A percentile compares a stretch with the other conserved stretches of the same genome.
These are phyloP conservation scores for Sander lucioperca DNA, from an alignment of 2,113 vertebrate genomes.

Conservation along the genomic window DNA sequence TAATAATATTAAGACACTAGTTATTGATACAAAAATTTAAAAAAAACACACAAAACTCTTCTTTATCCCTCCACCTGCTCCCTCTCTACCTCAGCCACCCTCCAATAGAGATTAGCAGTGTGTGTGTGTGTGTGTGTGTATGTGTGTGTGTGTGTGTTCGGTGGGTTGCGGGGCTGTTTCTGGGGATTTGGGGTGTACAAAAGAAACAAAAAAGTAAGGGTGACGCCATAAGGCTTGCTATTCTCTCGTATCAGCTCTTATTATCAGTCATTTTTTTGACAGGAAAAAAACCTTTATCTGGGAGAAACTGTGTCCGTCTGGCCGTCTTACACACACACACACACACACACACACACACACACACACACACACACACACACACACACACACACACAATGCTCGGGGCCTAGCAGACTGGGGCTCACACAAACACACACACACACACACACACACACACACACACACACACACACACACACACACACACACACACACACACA, in stretches of 20 bases:
- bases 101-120: slow-evolving; percentile 62
- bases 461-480: slow-evolving; percentile 38
- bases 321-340: slow-evolving; percentile 25
- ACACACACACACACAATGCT: slow-evolving; percentile 30
- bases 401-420: slow-evolving; percentile 3
- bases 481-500: slow-evolving; percentile 44
- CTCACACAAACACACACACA: slow-evolving; percentile 65
- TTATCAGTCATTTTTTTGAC: slow-evolving; percentile 77
- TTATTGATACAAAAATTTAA: slow-evolving; percentile 58
- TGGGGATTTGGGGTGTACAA: slow-evolving; percentile 75
- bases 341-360: slow-evolving; percentile 40
- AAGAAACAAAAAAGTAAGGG: slow-evolving; percentile 69
- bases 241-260: slow-evolving; percentile 79
- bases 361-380: slow-evolving; percentile 41
- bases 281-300: slow-evolving; percentile 78
- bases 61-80: slow-evolving; percentile 71
- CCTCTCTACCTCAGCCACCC: slow-evolving; percentile 57
- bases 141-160: slow-evolving; percentile 32
- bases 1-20: slow-evolving; percentile 69
- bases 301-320: slow-evolving; percentile 71
- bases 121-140: slow-evolving; percentile 40
- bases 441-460: slow-evolving; percentile 38
- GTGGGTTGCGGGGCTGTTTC: slow-evolving; percentile 35
- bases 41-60: slow-evolving; percentile 64
- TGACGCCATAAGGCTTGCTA: slow-evolving; percentile 73